Evolutionary conservation across 64 coral and sea anemone genomes (phyloP).

Genomic region (Porites australiensis): DNA sequence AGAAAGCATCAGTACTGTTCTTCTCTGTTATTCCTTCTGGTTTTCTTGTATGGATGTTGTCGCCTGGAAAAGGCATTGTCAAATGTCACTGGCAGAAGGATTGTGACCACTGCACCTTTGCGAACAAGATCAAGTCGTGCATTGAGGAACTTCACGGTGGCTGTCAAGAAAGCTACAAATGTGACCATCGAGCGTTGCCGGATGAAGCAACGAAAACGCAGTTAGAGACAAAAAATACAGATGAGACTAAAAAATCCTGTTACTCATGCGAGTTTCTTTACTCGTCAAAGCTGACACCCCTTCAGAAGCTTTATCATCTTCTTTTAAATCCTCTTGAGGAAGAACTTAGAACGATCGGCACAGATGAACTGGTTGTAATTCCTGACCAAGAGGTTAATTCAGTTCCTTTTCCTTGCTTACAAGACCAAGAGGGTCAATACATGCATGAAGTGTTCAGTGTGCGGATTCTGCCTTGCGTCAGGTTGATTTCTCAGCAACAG

Average conservation of each 20-base stretch:
- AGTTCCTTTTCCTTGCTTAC: constrained; percentile 81
- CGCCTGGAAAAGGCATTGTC: constrained; percentile 74
- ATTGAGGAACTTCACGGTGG: constrained; percentile 67
- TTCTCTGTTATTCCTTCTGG: constrained; percentile 76
- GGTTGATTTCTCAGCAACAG: constrained; percentile 27
- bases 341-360: constrained; percentile 48
- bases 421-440: constrained; percentile 56
- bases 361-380: constrained; percentile 64
- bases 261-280: constrained; percentile 19
- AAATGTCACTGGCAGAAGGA: constrained; percentile 79
- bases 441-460: constrained; percentile 62
- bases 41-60: constrained; percentile 77
- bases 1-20: constrained; percentile 59
- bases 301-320: constrained; percentile 58
- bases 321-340: constrained; percentile 56
- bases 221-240: background rate
- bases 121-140: constrained; percentile 65
- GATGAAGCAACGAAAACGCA: background rate
- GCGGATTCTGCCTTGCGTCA: constrained; percentile 71
- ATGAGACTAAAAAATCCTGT: constrained; percentile 26
- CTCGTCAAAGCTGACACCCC: constrained; percentile 25
- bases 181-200: constrained; percentile 85
- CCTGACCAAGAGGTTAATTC: constrained; percentile 64
- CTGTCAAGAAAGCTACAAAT: constrained; percentile 56
- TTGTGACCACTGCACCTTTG: constrained; percentile 60